Conservation (phyloP, 1,140 invertebrate species). For the Hirudo medicinalis region DNA sequence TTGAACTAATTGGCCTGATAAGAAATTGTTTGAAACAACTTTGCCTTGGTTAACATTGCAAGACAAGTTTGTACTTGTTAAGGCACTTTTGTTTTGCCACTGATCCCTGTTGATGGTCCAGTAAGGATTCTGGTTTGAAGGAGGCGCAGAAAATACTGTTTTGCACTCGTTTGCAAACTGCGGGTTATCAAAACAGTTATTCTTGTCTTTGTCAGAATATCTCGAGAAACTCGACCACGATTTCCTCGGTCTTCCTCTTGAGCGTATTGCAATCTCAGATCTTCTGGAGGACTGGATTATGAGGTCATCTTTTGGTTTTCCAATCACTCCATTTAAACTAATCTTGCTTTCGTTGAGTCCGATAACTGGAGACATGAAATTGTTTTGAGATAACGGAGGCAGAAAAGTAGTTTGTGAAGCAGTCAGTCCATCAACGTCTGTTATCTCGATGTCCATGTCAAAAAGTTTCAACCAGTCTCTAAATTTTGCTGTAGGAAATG, state of each 20-base stretch:
- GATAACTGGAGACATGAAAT: not conserved
- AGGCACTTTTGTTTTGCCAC: too few relatives aligned
- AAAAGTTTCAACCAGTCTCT: slow-evolving; percentile 20
- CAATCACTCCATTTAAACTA: not conserved
- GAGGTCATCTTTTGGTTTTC: slow-evolving; percentile 3
- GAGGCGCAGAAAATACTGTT: too few relatives aligned
- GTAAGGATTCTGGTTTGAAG: too few relatives aligned
- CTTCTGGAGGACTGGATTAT: not conserved
- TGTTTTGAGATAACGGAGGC: slow-evolving; percentile 7
- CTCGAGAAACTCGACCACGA: slow-evolving; percentile 6
- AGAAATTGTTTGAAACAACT: too few relatives aligned
- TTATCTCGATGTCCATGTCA: slow-evolving; percentile 22
- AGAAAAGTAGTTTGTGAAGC: slow-evolving; percentile 20
- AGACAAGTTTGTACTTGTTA: too few relatives aligned
- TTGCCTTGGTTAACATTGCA: too few relatives aligned
- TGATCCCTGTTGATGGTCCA: too few relatives aligned
- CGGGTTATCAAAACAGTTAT: not conserved
- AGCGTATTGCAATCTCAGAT: slow-evolving; percentile 3
- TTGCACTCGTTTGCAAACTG: not conserved
- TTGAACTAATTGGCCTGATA: too few relatives aligned
- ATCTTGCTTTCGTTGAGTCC: not conserved
- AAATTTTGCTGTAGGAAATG: slow-evolving; percentile 21
- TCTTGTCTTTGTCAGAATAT: slow-evolving; percentile 3
- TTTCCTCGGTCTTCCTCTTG: not conserved
- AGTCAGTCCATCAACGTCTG: slow-evolving; percentile 16